A percentile compares a stretch with the other conserved stretches of the same genome.
These are phyloP conservation scores for Trachemys scripta DNA, from an alignment of 2,113 vertebrate genomes.

Conservation along the genomic window DNA sequence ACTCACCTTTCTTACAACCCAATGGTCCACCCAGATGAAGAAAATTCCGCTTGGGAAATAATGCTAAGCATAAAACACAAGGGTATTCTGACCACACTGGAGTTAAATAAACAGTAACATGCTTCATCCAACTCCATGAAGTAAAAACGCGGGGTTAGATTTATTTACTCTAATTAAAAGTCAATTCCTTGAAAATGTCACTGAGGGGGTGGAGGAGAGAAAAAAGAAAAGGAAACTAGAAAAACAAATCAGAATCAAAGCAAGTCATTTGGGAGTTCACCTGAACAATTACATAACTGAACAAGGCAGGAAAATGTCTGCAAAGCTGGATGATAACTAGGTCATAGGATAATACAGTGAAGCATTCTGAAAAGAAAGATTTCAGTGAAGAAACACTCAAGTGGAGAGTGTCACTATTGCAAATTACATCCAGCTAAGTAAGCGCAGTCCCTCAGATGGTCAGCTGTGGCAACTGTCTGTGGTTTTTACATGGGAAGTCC, in stretches of 20 bases:
- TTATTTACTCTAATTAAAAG: not conserved
- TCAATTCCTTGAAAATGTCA: slow-evolving; percentile 20
- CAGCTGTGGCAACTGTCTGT: slow-evolving; percentile 46
- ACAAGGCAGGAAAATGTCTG: not conserved
- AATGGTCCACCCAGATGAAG: slow-evolving; percentile 47
- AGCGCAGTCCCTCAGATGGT: slow-evolving; percentile 18
- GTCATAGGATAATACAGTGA: not conserved
- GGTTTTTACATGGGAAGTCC: slow-evolving; percentile 18
- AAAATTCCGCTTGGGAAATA: not conserved
- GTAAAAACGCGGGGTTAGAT: slow-evolving; percentile 37
- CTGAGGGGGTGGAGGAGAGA: not conserved
- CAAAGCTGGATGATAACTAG: not conserved
- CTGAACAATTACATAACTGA: not conserved
- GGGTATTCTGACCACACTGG: not conserved
- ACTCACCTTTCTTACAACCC: not conserved
- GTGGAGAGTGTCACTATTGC: slow-evolving; percentile 5
- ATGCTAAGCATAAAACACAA: not conserved
- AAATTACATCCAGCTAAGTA: slow-evolving; percentile 22
- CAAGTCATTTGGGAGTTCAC: not conserved
- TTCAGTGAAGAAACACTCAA: slow-evolving; percentile 5
- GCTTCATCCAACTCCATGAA: slow-evolving; percentile 34
- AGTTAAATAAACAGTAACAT: slow-evolving; percentile 22
- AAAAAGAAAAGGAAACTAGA: not conserved
- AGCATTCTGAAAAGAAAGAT: not conserved
- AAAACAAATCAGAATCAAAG: not conserved